Evolutionary conservation across 2,113 vertebrate species (phyloP).

Genomic region (Nerophis ophidion): DNA sequence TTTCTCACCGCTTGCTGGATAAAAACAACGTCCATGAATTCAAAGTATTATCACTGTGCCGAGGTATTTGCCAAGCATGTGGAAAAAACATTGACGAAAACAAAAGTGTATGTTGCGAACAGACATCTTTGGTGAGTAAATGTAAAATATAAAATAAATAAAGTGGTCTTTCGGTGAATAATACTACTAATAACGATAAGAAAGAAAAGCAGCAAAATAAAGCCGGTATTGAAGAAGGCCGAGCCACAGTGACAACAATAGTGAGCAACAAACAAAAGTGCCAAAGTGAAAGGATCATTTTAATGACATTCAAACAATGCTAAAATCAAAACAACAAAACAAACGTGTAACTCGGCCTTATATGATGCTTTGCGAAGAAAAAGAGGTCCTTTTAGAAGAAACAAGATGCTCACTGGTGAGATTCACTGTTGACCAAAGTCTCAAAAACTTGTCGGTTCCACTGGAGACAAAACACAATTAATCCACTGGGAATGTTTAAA

Average conservation of each 20-base stretch:
- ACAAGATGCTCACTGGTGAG: background rate
- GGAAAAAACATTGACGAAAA: no score
- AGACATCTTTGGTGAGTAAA: constrained; percentile 68
- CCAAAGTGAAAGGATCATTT: background rate
- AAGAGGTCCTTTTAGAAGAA: background rate
- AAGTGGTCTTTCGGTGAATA: background rate
- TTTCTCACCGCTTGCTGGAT: no score
- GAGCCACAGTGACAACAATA: constrained; percentile 16
- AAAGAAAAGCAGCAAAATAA: constrained; percentile 4
- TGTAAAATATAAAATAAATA: background rate
- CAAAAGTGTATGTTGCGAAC: constrained; percentile 35
- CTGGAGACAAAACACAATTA: constrained; percentile 6
- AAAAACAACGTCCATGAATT: no score
- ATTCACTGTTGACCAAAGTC: constrained; percentile 3
- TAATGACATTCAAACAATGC: background rate
- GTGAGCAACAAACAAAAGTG: constrained; percentile 1
- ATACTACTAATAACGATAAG: background rate
- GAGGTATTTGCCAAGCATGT: no score
- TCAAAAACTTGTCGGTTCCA: constrained; percentile 1
- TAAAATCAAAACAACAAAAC: background rate
- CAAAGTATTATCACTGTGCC: no score
- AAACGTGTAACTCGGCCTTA: background rate
- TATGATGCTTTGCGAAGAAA: background rate
- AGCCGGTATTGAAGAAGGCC: constrained; percentile 10
- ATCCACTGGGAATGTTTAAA: background rate